Percentiles rank a stretch among this genome's conserved stretches.
These are phyloP conservation scores for Perccottus glenii DNA, from an alignment of 2,113 vertebrate species.

Conservation along the genomic window DNA sequence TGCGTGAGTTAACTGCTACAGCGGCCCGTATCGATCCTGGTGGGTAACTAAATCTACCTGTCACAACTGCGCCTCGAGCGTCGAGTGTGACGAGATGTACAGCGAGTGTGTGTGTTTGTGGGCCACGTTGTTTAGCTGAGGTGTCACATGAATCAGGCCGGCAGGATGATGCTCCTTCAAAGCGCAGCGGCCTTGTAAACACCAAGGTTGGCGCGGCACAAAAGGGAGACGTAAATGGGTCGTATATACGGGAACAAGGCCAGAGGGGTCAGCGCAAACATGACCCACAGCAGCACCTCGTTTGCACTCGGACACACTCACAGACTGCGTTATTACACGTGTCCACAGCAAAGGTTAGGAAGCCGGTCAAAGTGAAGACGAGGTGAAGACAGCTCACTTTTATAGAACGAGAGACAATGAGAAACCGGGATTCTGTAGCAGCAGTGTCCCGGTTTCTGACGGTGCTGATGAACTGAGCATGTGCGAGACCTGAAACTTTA, in stretches of 20 bases:
- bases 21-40: slow-evolving; percentile 63
- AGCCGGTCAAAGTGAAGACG: slow-evolving; percentile 17
- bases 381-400: slow-evolving; percentile 49
- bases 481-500: no score
- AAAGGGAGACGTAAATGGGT: slow-evolving; percentile 70
- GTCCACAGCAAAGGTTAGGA: slow-evolving; percentile 64
- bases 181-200: slow-evolving; percentile 62
- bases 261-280: slow-evolving; percentile 64
- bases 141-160: slow-evolving; percentile 72
- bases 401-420: slow-evolving; percentile 33
- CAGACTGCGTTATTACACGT: slow-evolving; percentile 64
- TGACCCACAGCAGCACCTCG: slow-evolving; percentile 67
- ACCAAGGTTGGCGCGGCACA: slow-evolving; percentile 64
- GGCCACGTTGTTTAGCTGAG: slow-evolving; percentile 65
- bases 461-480: no score
- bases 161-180: slow-evolving; percentile 58
- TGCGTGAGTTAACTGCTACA: slow-evolving; percentile 34
- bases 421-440: no score
- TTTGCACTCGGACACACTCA: no score
- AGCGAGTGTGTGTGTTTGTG: slow-evolving; percentile 15
- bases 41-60: slow-evolving; percentile 73
- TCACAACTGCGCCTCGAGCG: slow-evolving; percentile 53
- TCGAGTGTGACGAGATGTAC: slow-evolving; percentile 39
- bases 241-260: slow-evolving; percentile 74
- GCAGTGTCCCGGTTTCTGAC: no score